These are phyloP conservation scores for Holacanthus passer DNA, from an alignment of 2,113 vertebrate species.

Conservation along the genomic window DNA sequence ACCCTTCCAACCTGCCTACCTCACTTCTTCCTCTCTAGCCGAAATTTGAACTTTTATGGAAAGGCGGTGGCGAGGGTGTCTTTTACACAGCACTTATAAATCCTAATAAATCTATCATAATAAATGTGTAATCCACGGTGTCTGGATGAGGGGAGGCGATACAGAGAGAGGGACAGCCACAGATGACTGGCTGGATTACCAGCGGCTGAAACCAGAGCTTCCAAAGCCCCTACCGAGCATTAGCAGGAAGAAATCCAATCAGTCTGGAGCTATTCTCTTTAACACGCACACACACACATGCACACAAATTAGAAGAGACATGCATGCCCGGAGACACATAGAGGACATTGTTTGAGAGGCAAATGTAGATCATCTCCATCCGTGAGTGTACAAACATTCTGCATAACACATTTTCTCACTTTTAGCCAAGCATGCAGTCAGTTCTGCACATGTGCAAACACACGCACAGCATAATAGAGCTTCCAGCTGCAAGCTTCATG, in stretches of 20 bases:
- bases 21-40: slow-evolving; percentile 43
- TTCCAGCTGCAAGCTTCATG: slow-evolving; percentile 61
- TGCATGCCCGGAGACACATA: slow-evolving; percentile 33
- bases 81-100: slow-evolving; percentile 73
- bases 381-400: slow-evolving; percentile 22
- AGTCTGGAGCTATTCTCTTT: slow-evolving; percentile 76
- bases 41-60: slow-evolving; percentile 68
- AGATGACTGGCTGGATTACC: slow-evolving; percentile 82
- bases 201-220: slow-evolving; percentile 78
- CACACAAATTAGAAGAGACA: slow-evolving; percentile 43
- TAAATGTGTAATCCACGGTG: slow-evolving; percentile 78
- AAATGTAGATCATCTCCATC: slow-evolving; percentile 50
- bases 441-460: slow-evolving; percentile 18
- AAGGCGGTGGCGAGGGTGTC: slow-evolving; percentile 41
- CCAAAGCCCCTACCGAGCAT: slow-evolving; percentile 77
- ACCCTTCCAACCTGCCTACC: slow-evolving; percentile 40
- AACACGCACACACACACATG: slow-evolving; percentile 40
- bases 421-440: slow-evolving; percentile 15
- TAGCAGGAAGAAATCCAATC: slow-evolving; percentile 81
- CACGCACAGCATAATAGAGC: slow-evolving; percentile 26
- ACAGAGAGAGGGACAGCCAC: slow-evolving; percentile 73
- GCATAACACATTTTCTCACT: slow-evolving; percentile 46
- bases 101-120: slow-evolving; percentile 82
- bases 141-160: slow-evolving; percentile 76
- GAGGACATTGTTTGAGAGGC: slow-evolving; percentile 66